Conservation (phyloP, 2,113 vertebrate genomes). For the Oreochromis niloticus region DNA sequence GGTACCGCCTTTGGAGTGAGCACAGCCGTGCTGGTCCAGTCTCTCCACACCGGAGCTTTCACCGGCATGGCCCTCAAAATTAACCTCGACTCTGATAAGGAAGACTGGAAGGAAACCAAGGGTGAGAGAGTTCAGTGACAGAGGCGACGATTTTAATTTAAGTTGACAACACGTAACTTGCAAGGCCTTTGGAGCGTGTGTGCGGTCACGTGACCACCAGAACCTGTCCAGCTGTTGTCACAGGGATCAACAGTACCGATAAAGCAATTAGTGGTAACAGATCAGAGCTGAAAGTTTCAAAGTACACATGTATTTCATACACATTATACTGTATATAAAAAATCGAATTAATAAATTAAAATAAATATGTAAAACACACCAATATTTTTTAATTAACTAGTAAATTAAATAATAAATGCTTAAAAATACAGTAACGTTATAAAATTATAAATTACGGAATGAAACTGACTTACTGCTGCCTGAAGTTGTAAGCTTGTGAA, state of each 20-base stretch:
- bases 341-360: neutral
- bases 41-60: conserved; percentile 55
- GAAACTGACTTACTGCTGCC: neutral
- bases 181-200: neutral
- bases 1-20: conserved; percentile 49
- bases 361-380: neutral
- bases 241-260: neutral
- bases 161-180: neutral
- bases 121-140: conserved; percentile 52
- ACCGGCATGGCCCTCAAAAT: conserved; percentile 60
- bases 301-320: neutral
- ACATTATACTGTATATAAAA: neutral
- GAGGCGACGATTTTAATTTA: neutral
- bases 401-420: neutral
- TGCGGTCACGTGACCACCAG: neutral
- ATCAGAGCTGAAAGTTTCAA: neutral
- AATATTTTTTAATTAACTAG: neutral
- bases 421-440: neutral
- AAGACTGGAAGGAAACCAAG: conserved; percentile 70
- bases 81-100: conserved; percentile 57
- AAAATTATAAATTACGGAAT: neutral
- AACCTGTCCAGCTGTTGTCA: neutral
- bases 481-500: neutral
- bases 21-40: conserved; percentile 22
- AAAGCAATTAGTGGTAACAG: accelerated